Evolutionary conservation across 2,888 invertebrate genomes (phyloP).

Genomic region (Brenthis daphne): DNA sequence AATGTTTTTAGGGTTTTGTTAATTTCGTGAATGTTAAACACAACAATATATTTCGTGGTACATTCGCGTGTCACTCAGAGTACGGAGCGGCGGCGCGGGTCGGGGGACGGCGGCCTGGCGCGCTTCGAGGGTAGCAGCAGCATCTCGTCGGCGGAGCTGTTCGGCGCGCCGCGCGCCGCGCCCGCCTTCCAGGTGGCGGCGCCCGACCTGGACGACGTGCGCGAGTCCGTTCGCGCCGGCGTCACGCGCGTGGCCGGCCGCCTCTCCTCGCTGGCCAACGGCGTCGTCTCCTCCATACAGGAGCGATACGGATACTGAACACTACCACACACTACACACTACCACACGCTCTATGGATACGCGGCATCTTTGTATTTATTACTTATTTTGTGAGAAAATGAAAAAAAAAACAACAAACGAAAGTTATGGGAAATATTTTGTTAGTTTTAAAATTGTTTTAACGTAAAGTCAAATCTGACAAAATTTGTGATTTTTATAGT

Average conservation of each 20-base stretch:
- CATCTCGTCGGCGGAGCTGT: constrained; percentile 98
- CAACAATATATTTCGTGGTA: too few species aligned
- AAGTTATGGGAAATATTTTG: too few species aligned
- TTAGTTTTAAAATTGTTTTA: too few species aligned
- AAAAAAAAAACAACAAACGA: neutral
- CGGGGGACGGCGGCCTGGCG: constrained; percentile 82
- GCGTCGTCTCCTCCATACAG: constrained; percentile 96
- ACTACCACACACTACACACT: too few species aligned
- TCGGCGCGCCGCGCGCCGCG: constrained; percentile 73
- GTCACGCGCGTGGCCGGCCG: constrained; percentile 97
- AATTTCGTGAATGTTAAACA: too few species aligned
- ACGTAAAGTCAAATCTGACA: too few species aligned
- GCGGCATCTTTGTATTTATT: neutral
- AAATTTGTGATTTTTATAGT: too few species aligned
- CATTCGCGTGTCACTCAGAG: too few species aligned
- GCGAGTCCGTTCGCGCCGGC: constrained; percentile 97
- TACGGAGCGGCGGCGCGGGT: constrained; percentile 67
- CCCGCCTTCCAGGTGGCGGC: constrained; percentile 73
- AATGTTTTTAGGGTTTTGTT: too few species aligned
- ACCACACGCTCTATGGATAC: neutral
- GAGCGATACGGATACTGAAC: constrained; percentile 86
- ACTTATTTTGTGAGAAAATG: neutral
- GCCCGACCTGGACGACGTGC: constrained; percentile 96
- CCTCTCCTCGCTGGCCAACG: constrained; percentile 96
- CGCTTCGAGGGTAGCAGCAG: constrained; percentile 96